phyloP scores from a whole-genome alignment of 2,888 invertebrate species.

The Rhagonycha fulva region DNA sequence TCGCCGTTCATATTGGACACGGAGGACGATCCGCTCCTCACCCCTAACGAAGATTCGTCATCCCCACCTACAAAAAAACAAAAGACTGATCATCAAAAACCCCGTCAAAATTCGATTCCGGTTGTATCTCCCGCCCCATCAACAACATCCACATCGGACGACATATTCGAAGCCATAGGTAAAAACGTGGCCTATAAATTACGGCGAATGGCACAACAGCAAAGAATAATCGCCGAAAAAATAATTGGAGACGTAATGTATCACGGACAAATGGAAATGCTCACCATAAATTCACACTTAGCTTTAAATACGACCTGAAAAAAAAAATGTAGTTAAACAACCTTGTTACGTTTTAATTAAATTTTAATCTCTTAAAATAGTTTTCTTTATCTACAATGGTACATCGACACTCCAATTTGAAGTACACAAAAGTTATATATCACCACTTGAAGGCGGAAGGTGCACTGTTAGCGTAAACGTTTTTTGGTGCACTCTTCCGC shows the following conservation, averaged over 20 bases:
- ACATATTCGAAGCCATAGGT: conserved; percentile 54
- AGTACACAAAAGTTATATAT: not conserved
- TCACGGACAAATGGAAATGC: conserved; percentile 52
- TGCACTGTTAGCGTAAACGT: not conserved
- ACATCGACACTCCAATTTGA: not conserved
- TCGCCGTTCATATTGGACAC: not conserved
- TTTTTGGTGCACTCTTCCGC: not conserved
- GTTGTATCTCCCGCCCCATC: not conserved
- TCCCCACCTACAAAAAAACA: not conserved
- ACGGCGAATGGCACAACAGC: conserved; percentile 51
- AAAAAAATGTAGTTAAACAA: not conserved
- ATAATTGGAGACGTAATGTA: conserved; percentile 52
- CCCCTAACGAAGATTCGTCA: not conserved
- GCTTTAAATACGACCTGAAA: not conserved
- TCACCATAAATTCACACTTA: conserved; percentile 51
- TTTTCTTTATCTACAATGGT: not conserved
- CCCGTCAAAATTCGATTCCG: not conserved
- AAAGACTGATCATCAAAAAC: not conserved
- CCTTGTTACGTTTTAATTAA: not conserved
- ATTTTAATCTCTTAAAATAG: not conserved
- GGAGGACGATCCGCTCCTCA: conserved; percentile 7
- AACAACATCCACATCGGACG: conserved; percentile 35
- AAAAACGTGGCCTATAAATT: conserved; percentile 53
- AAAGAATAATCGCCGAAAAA: conserved; percentile 54
- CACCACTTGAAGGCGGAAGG: not conserved